Evolutionary conservation across 2,113 vertebrate genomes (phyloP).

Genomic region (Bos javanicus): DNA sequence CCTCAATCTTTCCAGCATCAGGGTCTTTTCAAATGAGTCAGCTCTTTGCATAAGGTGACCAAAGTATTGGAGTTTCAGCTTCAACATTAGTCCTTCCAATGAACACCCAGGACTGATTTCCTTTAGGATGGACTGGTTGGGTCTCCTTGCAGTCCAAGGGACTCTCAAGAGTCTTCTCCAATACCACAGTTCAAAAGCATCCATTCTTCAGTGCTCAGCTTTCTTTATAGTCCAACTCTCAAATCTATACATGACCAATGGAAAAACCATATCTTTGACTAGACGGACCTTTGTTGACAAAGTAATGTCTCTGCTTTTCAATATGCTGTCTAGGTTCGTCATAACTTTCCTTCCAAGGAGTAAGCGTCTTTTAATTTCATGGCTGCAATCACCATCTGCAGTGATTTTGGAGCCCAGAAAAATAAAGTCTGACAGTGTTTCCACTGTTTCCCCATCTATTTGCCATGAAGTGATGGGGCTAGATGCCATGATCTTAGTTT

Average conservation of each 20-base stretch:
- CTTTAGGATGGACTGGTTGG: not conserved
- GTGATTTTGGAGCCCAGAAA: not conserved
- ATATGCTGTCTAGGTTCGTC: not conserved
- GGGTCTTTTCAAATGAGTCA: not conserved
- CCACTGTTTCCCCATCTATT: too few species aligned
- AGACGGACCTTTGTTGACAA: not conserved
- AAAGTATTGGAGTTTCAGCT: not conserved
- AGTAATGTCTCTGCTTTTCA: not conserved
- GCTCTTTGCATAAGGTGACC: not conserved
- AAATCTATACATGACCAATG: not conserved
- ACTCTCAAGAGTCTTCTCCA: not conserved
- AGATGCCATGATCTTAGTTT: too few species aligned
- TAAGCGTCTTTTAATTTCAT: not conserved
- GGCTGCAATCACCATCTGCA: not conserved
- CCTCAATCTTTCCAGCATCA: not conserved
- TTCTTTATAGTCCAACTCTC: not conserved
- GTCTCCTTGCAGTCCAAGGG: not conserved
- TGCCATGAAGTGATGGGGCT: too few species aligned
- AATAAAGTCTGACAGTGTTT: not conserved
- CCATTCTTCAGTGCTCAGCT: accelerated
- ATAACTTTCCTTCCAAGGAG: not conserved
- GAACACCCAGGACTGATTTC: not conserved
- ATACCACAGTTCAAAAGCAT: not conserved
- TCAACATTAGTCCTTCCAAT: not conserved
- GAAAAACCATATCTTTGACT: not conserved